Conservation (phyloP, 2,797 vertebrate genomes). For the Ceyx erithaca region DNA sequence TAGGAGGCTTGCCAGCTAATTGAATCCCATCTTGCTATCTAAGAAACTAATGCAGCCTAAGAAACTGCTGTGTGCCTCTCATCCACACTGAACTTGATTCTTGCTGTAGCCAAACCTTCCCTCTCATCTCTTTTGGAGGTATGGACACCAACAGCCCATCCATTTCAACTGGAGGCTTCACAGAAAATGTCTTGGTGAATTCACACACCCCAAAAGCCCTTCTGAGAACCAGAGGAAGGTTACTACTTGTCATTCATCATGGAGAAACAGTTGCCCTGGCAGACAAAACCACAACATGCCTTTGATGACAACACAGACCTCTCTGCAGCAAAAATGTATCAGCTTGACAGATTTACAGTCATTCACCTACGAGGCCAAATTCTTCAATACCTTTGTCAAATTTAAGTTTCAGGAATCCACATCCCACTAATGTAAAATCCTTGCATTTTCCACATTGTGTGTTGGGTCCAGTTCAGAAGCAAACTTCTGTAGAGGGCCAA, state of each 20-base stretch:
- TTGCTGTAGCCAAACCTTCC: neutral
- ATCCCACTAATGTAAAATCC: neutral
- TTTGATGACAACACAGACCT: neutral
- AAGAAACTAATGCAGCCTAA: neutral
- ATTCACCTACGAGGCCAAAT: neutral
- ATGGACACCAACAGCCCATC: neutral
- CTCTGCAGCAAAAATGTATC: neutral
- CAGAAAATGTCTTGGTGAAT: neutral
- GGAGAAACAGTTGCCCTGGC: neutral
- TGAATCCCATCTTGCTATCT: neutral
- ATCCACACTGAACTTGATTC: rapidly evolving
- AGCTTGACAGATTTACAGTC: neutral
- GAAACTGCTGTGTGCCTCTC: neutral
- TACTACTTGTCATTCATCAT: neutral
- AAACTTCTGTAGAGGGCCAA: neutral
- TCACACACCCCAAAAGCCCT: rapidly evolving
- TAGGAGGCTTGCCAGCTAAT: neutral
- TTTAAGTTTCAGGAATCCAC: neutral
- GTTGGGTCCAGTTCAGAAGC: neutral
- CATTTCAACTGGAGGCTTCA: neutral
- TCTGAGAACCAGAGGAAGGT: neutral
- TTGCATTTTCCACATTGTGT: neutral
- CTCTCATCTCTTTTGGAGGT: neutral
- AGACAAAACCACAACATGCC: neutral
- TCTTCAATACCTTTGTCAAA: neutral